These are phyloP conservation scores for Pelobates fuscus DNA, from an alignment of 2,113 vertebrate genomes.

Conservation along the genomic window DNA sequence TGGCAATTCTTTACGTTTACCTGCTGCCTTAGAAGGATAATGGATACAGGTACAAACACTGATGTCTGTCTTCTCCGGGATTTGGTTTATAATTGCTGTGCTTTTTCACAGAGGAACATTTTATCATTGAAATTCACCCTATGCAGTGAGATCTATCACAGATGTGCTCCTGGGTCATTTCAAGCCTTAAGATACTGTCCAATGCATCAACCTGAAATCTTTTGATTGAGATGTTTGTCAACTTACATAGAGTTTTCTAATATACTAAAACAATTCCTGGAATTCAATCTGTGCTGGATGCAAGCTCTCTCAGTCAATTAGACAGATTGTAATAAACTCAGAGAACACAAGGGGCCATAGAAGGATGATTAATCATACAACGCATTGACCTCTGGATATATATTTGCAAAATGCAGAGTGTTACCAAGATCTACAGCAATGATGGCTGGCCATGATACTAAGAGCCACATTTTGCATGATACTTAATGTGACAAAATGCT, in stretches of 20 bases:
- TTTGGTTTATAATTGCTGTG: conserved; percentile 27
- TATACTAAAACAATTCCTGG: background rate
- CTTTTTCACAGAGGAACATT: background rate
- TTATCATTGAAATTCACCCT: conserved; percentile 12
- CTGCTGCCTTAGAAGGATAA: background rate
- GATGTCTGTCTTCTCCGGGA: background rate
- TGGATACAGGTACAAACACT: background rate
- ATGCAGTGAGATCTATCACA: conserved; percentile 15
- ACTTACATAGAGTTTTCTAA: conserved; percentile 12
- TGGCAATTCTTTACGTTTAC: too few species aligned
- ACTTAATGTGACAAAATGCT: too few species aligned
- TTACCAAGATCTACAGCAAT: too few species aligned
- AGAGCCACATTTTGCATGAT: too few species aligned
- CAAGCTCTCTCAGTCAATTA: background rate
- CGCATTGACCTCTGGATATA: too few species aligned
- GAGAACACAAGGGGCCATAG: background rate
- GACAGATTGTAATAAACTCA: conserved; percentile 2
- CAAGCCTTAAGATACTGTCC: conserved; percentile 18
- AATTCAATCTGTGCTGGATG: background rate
- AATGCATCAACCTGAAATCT: conserved; percentile 11
- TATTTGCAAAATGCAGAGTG: too few species aligned
- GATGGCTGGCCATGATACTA: too few species aligned
- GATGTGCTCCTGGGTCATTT: background rate
- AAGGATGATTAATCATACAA: background rate
- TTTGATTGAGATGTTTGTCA: conserved; percentile 30